A percentile compares a stretch with the other conserved stretches of the same genome.
phyloP scores from a whole-genome alignment of 1,140 invertebrate genomes.

The Pemphigus obesinymphae region DNA sequence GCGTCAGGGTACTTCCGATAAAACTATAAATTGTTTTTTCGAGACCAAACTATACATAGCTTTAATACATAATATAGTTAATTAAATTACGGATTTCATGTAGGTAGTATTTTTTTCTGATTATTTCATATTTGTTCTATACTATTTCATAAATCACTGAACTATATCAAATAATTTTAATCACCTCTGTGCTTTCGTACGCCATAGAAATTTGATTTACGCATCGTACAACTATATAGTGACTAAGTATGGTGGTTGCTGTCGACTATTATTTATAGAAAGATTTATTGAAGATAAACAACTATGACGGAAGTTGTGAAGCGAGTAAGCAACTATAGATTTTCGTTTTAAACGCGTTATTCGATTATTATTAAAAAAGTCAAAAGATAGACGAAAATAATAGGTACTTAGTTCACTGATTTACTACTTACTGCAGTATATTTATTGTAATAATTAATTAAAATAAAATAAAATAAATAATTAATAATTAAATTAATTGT shows the following conservation, averaged over 20 bases:
- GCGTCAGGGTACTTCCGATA: background rate
- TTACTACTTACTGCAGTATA: too few species aligned
- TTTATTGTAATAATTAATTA: too few species aligned
- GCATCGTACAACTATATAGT: background rate
- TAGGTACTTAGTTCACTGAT: too few species aligned
- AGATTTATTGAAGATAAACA: background rate
- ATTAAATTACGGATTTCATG: background rate
- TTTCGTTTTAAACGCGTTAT: background rate
- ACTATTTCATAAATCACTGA: constrained; percentile 11
- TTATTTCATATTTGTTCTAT: background rate
- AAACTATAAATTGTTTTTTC: background rate
- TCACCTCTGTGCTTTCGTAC: constrained; percentile 1
- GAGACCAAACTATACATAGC: too few species aligned
- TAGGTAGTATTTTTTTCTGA: background rate
- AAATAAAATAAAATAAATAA: too few species aligned
- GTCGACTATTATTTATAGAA: background rate
- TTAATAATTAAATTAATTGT: too few species aligned
- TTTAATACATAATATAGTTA: too few species aligned
- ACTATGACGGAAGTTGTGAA: background rate
- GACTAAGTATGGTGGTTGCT: background rate
- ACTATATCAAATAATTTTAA: constrained; percentile 13
- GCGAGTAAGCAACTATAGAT: too few species aligned
- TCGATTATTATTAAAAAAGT: background rate
- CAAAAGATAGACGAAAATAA: too few species aligned
- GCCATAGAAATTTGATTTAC: background rate